These are phyloP conservation scores for Lasioglossum malachurum DNA, from an alignment of 2,888 invertebrate genomes.

Conservation along the genomic window DNA sequence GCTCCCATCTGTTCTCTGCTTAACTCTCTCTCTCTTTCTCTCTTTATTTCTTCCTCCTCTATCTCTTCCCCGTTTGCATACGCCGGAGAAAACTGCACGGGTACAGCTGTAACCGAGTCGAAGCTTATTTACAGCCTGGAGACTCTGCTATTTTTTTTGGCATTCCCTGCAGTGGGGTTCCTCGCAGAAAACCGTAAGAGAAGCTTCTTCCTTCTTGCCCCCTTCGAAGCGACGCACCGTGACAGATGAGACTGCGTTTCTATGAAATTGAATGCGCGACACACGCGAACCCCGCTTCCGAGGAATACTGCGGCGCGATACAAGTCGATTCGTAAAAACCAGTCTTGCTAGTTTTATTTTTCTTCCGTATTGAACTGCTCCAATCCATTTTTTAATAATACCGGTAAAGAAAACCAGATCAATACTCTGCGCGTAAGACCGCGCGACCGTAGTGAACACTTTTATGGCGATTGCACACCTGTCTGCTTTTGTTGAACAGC, in stretches of 20 bases:
- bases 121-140: constrained; percentile 13
- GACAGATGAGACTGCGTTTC: constrained; percentile 2
- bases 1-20: constrained; percentile 9
- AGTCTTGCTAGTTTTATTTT: background rate
- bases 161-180: background rate
- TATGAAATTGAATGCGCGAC: constrained; percentile 9
- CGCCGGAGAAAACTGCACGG: background rate
- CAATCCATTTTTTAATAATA: too few species aligned
- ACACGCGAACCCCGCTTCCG: background rate
- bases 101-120: constrained; percentile 16
- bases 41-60: background rate
- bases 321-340: background rate
- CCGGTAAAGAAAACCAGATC: too few species aligned
- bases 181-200: background rate
- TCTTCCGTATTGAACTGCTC: too few species aligned
- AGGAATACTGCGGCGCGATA: background rate
- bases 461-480: too few species aligned
- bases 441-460: too few species aligned
- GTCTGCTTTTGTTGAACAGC: too few species aligned
- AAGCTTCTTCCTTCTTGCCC: background rate
- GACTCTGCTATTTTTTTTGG: background rate
- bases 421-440: too few species aligned
- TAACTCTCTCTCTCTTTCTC: background rate
- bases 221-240: background rate
- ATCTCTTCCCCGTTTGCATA: background rate